These are phyloP conservation scores for Gobionotothen gibberifrons DNA, from an alignment of 2,797 vertebrate genomes.

Conservation along the genomic window DNA sequence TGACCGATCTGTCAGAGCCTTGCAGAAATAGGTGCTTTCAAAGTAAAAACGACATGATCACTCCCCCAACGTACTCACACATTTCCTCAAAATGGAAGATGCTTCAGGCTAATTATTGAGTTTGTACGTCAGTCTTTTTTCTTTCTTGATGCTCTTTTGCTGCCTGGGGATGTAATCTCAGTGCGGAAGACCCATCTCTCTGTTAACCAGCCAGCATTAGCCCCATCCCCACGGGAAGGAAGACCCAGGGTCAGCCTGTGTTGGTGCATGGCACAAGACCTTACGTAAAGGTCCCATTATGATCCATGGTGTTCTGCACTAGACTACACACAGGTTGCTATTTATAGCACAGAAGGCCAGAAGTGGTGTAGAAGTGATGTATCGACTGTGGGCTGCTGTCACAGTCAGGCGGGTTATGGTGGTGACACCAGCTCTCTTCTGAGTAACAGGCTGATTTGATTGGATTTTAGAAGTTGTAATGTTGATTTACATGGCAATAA, in stretches of 20 bases:
- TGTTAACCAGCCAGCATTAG: conserved; percentile 7
- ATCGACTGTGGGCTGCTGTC: conserved; percentile 26
- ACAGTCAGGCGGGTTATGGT: conserved; percentile 1
- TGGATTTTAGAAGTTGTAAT: background rate
- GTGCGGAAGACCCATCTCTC: conserved; percentile 27
- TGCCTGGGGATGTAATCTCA: conserved; percentile 1
- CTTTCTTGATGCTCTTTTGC: conserved; percentile 2
- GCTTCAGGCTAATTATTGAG: conserved; percentile 3
- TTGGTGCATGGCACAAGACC: conserved; percentile 29
- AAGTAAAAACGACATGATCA: too few species aligned
- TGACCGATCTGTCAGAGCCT: too few species aligned
- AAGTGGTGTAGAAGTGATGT: conserved; percentile 54
- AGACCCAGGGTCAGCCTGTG: conserved; percentile 24
- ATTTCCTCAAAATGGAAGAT: conserved; percentile 10
- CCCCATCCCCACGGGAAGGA: background rate
- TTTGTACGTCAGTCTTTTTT: conserved; percentile 12
- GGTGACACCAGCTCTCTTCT: conserved; percentile 1
- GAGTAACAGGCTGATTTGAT: background rate
- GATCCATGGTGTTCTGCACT: conserved; percentile 47
- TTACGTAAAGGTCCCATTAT: conserved; percentile 63
- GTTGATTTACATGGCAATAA: background rate
- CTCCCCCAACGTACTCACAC: background rate
- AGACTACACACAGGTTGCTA: conserved; percentile 53
- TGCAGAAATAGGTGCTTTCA: too few species aligned
- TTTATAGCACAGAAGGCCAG: conserved; percentile 56